Percentiles rank a stretch among this genome's conserved stretches.
Evolutionary conservation across 2,113 vertebrate species (phyloP).

Genomic region (Rana temporaria): DNA sequence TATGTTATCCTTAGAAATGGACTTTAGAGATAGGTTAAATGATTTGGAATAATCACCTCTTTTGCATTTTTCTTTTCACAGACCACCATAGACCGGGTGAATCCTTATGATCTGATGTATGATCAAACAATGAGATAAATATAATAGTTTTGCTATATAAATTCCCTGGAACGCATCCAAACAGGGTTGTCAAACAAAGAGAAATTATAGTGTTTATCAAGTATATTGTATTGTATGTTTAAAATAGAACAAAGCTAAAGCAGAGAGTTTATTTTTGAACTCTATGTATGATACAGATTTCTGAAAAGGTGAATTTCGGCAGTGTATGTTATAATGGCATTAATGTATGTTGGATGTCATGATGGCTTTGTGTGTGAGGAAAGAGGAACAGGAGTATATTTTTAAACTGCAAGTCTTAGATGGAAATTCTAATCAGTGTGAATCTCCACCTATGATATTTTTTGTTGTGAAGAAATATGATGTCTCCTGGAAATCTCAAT

Average conservation of each 20-base stretch:
- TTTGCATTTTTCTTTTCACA: slow-evolving; percentile 23
- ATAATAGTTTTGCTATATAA: slow-evolving; percentile 17
- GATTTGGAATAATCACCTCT: slow-evolving; percentile 46
- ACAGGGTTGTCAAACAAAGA: not conserved
- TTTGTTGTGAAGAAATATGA: too few relatives aligned
- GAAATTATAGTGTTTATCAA: not conserved
- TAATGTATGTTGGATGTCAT: too few relatives aligned
- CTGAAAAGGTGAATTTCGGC: not conserved
- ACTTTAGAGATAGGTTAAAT: slow-evolving; percentile 45
- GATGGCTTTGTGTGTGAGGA: too few relatives aligned
- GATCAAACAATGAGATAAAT: slow-evolving; percentile 4
- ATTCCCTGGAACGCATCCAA: not conserved
- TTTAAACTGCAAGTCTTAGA: too few relatives aligned
- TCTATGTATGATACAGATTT: not conserved
- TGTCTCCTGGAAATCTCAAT: too few relatives aligned
- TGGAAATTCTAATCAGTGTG: too few relatives aligned
- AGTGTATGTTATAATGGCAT: too few relatives aligned
- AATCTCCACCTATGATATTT: too few relatives aligned
- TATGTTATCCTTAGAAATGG: slow-evolving; percentile 36
- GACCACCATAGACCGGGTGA: not conserved
- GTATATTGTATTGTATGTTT: not conserved
- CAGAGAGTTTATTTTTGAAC: not conserved
- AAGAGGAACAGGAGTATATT: too few relatives aligned
- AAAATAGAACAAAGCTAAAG: not conserved
- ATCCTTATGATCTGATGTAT: slow-evolving; percentile 15